These are phyloP conservation scores for Oscheius sp. DNA, from an alignment of 2,888 invertebrate species.

Conservation along the genomic window DNA sequence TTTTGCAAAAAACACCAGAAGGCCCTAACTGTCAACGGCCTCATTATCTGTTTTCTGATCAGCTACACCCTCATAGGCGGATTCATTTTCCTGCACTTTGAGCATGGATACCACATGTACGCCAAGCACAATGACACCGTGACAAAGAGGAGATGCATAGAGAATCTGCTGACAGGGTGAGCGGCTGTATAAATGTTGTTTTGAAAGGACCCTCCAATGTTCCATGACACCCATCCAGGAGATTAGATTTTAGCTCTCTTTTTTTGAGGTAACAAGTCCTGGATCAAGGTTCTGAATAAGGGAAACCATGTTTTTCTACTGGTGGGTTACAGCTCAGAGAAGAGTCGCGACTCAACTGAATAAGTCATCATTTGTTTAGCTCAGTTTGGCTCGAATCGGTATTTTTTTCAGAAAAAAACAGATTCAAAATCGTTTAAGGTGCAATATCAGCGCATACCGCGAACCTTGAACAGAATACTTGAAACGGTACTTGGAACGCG, in stretches of 20 bases:
- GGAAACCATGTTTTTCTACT: not conserved
- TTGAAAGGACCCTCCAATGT: too few relatives aligned
- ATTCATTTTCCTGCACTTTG: constrained; percentile 68
- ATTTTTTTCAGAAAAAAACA: too few relatives aligned
- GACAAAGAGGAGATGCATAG: constrained; percentile 51
- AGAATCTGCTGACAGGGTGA: constrained; percentile 44
- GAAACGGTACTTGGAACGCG: too few relatives aligned
- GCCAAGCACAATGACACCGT: constrained; percentile 49
- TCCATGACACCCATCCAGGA: too few relatives aligned
- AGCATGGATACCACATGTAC: constrained; percentile 53
- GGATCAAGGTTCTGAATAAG: not conserved
- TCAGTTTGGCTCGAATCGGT: too few relatives aligned
- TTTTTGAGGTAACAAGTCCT: not conserved
- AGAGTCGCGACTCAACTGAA: too few relatives aligned
- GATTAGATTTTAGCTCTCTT: too few relatives aligned
- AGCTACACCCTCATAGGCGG: constrained; percentile 68
- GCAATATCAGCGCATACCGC: too few relatives aligned
- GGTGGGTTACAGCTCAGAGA: not conserved
- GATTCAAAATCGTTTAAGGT: too few relatives aligned
- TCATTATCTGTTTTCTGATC: constrained; percentile 62
- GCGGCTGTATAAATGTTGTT: not conserved
- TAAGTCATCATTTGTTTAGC: too few relatives aligned
- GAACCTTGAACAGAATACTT: too few relatives aligned
- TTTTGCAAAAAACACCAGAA: constrained; percentile 52
- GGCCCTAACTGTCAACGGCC: constrained; percentile 53